A percentile compares a stretch with the other conserved stretches of the same genome.
phyloP scores from a whole-genome alignment of 1,140 invertebrate species.

The Ips nitidus region DNA sequence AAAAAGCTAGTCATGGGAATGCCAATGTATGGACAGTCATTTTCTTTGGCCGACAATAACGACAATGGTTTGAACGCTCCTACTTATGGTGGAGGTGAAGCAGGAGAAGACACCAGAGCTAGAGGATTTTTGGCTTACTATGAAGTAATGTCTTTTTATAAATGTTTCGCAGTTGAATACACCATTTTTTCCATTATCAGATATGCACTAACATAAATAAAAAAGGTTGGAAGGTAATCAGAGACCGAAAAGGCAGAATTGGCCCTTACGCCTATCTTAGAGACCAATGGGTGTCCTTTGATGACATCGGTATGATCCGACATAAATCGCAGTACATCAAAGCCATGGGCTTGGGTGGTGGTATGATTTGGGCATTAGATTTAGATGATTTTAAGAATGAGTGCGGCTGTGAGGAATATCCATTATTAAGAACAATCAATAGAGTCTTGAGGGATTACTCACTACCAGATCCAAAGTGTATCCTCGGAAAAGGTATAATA shows the following conservation, averaged over 20 bases:
- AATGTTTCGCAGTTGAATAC: background rate
- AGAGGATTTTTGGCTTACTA: constrained; percentile 83
- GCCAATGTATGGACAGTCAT: constrained; percentile 83
- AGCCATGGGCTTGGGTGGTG: constrained; percentile 74
- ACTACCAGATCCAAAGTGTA: constrained; percentile 48
- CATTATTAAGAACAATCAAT: constrained; percentile 77
- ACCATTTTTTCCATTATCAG: constrained; percentile 47
- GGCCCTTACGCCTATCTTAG: constrained; percentile 73
- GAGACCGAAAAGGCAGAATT: constrained; percentile 68
- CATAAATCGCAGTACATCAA: constrained; percentile 76
- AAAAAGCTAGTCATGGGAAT: constrained; percentile 80
- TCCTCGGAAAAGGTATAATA: constrained; percentile 39
- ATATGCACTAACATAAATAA: constrained; percentile 69
- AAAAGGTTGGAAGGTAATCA: constrained; percentile 67
- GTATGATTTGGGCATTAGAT: constrained; percentile 87
- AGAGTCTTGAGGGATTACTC: constrained; percentile 68
- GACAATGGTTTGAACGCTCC: constrained; percentile 66
- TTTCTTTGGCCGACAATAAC: constrained; percentile 65
- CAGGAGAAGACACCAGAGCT: constrained; percentile 77
- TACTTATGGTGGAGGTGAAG: constrained; percentile 72
- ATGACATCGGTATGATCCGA: constrained; percentile 72
- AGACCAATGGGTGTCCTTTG: constrained; percentile 85
- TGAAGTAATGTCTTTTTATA: constrained; percentile 60
- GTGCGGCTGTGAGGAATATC: constrained; percentile 78
- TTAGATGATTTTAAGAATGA: constrained; percentile 70